Percentiles rank a stretch among this genome's conserved stretches.
Evolutionary conservation across 2,113 vertebrate genomes (phyloP).

Genomic region (Rhabdornis inornatus): DNA sequence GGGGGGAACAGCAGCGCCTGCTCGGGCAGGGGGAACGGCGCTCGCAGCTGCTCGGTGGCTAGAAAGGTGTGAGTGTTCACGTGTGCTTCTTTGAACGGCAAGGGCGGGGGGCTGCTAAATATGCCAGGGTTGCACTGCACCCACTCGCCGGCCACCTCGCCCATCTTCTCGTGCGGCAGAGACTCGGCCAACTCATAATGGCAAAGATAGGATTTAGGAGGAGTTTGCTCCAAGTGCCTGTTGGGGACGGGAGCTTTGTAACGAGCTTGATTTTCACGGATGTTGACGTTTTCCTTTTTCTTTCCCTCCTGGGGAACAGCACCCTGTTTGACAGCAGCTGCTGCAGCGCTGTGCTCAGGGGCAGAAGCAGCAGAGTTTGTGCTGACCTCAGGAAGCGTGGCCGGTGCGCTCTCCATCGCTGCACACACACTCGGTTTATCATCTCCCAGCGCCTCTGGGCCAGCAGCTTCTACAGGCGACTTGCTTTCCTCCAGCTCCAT

Average conservation of each 20-base stretch:
- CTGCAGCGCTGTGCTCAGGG: background rate
- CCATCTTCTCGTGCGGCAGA: conserved; percentile 50
- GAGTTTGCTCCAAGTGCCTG: conserved; percentile 45
- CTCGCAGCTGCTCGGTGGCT: conserved; percentile 63
- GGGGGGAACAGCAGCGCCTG: conserved; percentile 73
- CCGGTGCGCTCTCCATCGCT: background rate
- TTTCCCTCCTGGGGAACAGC: background rate
- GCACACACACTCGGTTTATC: accelerated
- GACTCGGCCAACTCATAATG: conserved; percentile 63
- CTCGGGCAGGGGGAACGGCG: conserved; percentile 69
- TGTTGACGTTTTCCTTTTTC: background rate
- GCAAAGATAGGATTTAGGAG: conserved; percentile 62
- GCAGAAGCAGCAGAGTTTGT: background rate
- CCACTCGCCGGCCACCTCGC: conserved; percentile 57
- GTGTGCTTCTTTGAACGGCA: conserved; percentile 73
- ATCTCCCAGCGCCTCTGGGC: background rate
- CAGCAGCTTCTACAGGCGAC: background rate
- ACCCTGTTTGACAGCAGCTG: background rate
- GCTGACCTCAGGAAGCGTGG: background rate
- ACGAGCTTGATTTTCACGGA: conserved; percentile 23
- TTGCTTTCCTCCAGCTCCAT: conserved; percentile 26
- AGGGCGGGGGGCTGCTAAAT: conserved; percentile 58
- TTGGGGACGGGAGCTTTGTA: conserved; percentile 32
- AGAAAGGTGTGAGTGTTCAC: conserved; percentile 66
- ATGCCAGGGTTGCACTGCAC: conserved; percentile 64